Percentiles rank a stretch among this genome's conserved stretches.
Evolutionary conservation across 2,797 vertebrate genomes (phyloP).

Genomic region (Acipenser transmontanus): DNA sequence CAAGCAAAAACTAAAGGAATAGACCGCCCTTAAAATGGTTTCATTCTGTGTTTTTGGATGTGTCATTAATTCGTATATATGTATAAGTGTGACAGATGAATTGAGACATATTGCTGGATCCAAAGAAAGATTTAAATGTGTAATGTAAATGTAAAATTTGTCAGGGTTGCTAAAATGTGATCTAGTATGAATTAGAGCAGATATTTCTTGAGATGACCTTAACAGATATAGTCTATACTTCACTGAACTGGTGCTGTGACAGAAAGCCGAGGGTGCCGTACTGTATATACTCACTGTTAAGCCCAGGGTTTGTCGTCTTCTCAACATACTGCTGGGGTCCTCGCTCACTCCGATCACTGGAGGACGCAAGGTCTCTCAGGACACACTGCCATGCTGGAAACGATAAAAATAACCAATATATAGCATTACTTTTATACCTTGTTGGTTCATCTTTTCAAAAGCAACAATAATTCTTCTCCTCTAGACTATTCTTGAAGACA

Average conservation of each 20-base stretch:
- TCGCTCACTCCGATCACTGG: conserved; percentile 80
- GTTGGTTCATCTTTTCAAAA: too few species aligned
- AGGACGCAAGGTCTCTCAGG: conserved; percentile 84
- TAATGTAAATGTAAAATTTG: not conserved
- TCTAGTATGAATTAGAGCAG: not conserved
- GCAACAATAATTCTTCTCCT: too few species aligned
- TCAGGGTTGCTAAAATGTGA: not conserved
- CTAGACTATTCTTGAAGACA: too few species aligned
- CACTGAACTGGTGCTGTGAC: not conserved
- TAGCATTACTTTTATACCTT: too few species aligned
- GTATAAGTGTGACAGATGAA: too few species aligned
- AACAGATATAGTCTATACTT: not conserved
- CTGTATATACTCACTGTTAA: conserved; percentile 75
- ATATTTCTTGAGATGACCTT: not conserved
- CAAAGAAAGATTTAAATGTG: not conserved
- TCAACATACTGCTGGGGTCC: conserved; percentile 96
- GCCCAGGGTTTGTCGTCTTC: conserved; percentile 88
- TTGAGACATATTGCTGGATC: too few species aligned
- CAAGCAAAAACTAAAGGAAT: too few species aligned
- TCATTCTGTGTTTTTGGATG: too few species aligned
- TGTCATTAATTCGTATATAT: too few species aligned
- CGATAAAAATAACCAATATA: not conserved
- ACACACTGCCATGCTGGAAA: conserved; percentile 90
- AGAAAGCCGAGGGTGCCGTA: not conserved
- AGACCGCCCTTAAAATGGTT: too few species aligned